A percentile compares a stretch with the other conserved stretches of the same genome.
These are phyloP conservation scores for Odontesthes bonariensis DNA, from an alignment of 2,113 vertebrate genomes.

Conservation along the genomic window DNA sequence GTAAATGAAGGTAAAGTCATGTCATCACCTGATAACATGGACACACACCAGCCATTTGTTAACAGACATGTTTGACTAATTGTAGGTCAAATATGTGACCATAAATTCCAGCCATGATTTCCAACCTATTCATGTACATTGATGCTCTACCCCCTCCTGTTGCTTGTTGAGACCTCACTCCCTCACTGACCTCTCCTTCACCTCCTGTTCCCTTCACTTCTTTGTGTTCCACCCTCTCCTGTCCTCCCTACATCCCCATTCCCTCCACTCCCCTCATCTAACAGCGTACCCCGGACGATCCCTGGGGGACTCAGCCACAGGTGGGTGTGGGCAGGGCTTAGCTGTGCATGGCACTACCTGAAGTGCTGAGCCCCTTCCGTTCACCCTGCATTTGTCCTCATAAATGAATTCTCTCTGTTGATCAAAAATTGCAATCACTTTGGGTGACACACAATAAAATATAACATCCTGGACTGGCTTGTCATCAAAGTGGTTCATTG, in stretches of 20 bases:
- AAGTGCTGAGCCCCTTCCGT: constrained; percentile 67
- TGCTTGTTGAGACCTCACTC: constrained; percentile 61
- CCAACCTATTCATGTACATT: constrained; percentile 42
- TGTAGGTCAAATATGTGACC: constrained; percentile 62
- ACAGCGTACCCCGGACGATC: constrained; percentile 95
- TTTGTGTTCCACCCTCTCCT: constrained; percentile 47
- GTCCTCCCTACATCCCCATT: constrained; percentile 38
- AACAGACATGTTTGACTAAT: constrained; percentile 65
- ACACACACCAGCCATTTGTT: constrained; percentile 12
- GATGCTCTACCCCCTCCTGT: constrained; percentile 48
- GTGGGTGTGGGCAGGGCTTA: constrained; percentile 87
- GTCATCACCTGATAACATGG: constrained; percentile 6
- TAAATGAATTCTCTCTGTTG: constrained; percentile 20
- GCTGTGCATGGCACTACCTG: constrained; percentile 84
- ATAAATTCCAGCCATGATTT: constrained; percentile 26
- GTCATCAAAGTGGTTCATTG: constrained; percentile 27
- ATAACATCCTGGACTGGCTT: neutral
- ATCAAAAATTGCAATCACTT: constrained; percentile 23
- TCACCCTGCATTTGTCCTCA: constrained; percentile 46
- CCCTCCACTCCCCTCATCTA: constrained; percentile 81
- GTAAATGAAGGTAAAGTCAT: neutral
- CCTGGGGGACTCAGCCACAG: constrained; percentile 91
- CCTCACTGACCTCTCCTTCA: constrained; percentile 61
- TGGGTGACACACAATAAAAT: neutral
- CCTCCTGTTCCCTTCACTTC: constrained; percentile 52